Evolutionary conservation across 2,888 invertebrate genomes (phyloP).

Genomic region (Leptura quadrifasciata): DNA sequence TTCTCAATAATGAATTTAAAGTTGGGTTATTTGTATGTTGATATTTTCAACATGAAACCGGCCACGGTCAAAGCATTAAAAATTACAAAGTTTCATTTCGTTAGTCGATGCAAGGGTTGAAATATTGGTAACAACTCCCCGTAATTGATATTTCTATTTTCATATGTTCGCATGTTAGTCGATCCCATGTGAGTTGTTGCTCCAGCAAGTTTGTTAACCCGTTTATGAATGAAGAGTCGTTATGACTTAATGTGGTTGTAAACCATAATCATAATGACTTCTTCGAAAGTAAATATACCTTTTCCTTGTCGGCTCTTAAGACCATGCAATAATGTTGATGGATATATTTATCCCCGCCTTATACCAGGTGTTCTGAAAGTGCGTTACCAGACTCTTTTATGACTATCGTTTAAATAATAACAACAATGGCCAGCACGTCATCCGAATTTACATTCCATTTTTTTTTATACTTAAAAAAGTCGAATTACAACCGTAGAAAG

Average conservation of each 20-base stretch:
- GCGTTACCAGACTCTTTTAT: neutral
- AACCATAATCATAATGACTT: conserved; percentile 4
- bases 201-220: conserved; percentile 21
- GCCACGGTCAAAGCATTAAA: too few relatives aligned
- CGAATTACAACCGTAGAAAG: too few relatives aligned
- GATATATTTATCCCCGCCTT: neutral
- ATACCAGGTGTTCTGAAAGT: neutral
- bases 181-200: conserved; percentile 12
- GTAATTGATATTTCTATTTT: conserved; percentile 19
- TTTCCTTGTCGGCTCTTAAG: neutral
- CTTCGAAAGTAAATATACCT: neutral
- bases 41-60: neutral
- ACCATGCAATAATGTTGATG: neutral
- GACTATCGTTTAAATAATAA: too few relatives aligned
- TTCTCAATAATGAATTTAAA: neutral
- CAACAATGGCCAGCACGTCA: too few relatives aligned
- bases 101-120: neutral
- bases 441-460: too few relatives aligned
- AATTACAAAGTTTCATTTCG: neutral
- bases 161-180: neutral
- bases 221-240: conserved; percentile 18
- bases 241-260: conserved; percentile 14
- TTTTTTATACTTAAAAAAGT: too few relatives aligned
- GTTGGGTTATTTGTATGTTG: neutral
- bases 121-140: neutral